These are phyloP conservation scores for Phyllotis vaccarum DNA, from an alignment of 2,797 vertebrate genomes.

Conservation along the genomic window DNA sequence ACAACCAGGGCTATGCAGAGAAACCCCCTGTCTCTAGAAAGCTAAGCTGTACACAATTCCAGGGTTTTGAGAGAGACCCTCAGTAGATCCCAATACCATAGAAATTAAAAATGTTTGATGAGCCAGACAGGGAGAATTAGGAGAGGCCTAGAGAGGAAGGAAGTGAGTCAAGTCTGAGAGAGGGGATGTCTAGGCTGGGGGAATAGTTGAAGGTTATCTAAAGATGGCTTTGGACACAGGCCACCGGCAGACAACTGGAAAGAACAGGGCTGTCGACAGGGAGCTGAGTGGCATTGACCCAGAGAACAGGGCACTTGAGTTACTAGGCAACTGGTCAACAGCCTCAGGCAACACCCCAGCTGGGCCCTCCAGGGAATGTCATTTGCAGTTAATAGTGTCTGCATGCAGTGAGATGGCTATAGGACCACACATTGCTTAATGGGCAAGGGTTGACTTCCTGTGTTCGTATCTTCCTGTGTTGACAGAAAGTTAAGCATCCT, in stretches of 20 bases:
- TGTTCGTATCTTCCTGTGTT: background rate
- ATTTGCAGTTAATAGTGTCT: background rate
- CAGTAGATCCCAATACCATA: background rate
- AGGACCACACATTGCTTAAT: background rate
- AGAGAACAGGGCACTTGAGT: background rate
- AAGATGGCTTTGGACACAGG: background rate
- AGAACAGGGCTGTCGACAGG: background rate
- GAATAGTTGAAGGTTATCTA: background rate
- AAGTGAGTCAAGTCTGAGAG: background rate
- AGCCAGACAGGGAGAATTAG: background rate
- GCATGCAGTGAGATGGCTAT: background rate
- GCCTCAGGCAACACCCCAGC: background rate
- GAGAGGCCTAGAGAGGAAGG: rapidly evolving
- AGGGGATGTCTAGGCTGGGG: background rate
- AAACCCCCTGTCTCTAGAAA: background rate
- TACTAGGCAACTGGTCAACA: conserved; percentile 40
- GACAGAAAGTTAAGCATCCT: background rate
- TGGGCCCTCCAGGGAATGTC: background rate
- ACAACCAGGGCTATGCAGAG: background rate
- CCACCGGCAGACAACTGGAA: background rate
- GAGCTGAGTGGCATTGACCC: background rate
- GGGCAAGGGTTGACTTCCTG: background rate
- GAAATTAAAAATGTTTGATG: background rate
- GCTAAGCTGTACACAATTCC: background rate
- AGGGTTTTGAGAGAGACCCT: background rate